A percentile compares a stretch with the other conserved stretches of the same genome.
Evolutionary conservation across 2,888 invertebrate genomes (phyloP).

Genomic region (Tridacna gigas): DNA sequence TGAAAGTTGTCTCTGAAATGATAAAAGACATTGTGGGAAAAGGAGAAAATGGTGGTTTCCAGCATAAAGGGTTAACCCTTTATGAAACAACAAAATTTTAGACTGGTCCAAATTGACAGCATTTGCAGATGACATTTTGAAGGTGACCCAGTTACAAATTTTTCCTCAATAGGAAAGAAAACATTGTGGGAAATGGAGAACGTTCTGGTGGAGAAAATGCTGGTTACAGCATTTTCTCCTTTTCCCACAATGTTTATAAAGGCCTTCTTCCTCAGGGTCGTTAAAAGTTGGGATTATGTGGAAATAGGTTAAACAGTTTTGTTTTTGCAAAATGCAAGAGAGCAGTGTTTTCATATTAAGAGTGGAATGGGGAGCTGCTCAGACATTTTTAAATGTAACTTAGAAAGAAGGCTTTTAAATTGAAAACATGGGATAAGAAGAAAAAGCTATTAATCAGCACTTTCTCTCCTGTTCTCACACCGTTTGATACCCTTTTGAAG

Average conservation of each 20-base stretch:
- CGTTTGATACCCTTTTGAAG: background rate
- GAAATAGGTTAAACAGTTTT: background rate
- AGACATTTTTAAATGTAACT: too few species aligned
- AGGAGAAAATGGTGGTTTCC: background rate
- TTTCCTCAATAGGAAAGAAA: too few species aligned
- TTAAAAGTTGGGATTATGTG: background rate
- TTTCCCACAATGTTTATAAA: background rate
- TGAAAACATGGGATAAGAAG: background rate
- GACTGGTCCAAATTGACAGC: too few species aligned
- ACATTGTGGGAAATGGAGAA: too few species aligned
- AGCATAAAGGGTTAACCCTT: background rate
- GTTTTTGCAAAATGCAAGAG: too few species aligned
- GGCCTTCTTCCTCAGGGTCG: background rate
- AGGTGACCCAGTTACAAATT: too few species aligned
- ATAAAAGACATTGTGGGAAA: background rate
- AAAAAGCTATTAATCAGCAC: background rate
- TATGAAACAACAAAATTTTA: too few species aligned
- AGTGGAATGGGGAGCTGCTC: too few species aligned
- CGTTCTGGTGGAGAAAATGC: too few species aligned
- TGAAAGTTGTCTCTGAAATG: too few species aligned
- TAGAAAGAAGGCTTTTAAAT: background rate
- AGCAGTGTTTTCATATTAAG: too few species aligned
- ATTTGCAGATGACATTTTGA: too few species aligned
- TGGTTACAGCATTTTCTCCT: background rate
- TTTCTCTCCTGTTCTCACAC: background rate